These are phyloP conservation scores for Hylaeus volcanicus DNA, from an alignment of 1,140 invertebrate genomes.

Conservation along the genomic window DNA sequence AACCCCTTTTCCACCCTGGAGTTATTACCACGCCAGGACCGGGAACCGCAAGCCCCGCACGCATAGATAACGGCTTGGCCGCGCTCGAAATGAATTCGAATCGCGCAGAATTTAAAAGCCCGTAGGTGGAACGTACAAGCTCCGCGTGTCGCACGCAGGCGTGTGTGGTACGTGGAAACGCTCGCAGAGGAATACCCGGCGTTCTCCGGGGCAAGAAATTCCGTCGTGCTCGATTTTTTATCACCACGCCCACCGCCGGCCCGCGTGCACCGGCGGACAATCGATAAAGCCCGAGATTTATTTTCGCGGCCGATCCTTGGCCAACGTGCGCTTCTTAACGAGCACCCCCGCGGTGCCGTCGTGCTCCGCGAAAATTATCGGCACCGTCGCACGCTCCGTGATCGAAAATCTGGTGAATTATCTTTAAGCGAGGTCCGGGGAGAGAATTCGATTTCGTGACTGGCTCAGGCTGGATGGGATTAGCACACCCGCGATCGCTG, in stretches of 20 bases:
- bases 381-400: too few relatives aligned
- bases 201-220: constrained; percentile 41
- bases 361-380: too few relatives aligned
- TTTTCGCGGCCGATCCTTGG: constrained; percentile 34
- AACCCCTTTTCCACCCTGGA: constrained; percentile 45
- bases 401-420: too few relatives aligned
- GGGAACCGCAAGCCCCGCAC: constrained; percentile 70
- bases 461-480: too few relatives aligned
- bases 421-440: too few relatives aligned
- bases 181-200: constrained; percentile 2
- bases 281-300: constrained; percentile 62
- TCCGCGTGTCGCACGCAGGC: not conserved
- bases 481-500: too few relatives aligned
- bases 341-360: not conserved
- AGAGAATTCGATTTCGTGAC: too few relatives aligned
- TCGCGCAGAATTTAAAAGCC: constrained; percentile 65
- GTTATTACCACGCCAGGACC: constrained; percentile 70
- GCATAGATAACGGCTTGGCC: constrained; percentile 70
- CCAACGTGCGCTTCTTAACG: constrained; percentile 25
- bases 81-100: constrained; percentile 70
- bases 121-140: constrained; percentile 39
- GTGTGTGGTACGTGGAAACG: not conserved
- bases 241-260: constrained; percentile 21
- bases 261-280: constrained; percentile 30
- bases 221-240: constrained; percentile 54